phyloP scores from a whole-genome alignment of 1,140 invertebrate genomes.

The Triops longicaudatus region DNA sequence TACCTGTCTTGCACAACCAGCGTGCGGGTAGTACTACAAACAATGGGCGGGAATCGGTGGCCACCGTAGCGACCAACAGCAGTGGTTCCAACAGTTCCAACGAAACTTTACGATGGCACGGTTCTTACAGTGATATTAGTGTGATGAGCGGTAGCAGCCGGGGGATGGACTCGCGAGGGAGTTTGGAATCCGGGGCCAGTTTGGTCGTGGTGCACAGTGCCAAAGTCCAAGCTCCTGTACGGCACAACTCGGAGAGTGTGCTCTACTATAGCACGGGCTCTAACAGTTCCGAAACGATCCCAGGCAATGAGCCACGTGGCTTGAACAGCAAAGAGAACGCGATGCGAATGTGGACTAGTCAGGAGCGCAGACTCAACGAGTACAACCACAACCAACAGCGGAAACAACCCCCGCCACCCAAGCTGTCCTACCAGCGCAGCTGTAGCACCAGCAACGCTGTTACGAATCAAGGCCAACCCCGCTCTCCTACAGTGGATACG shows the following conservation, averaged over 20 bases:
- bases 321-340: conserved; percentile 25
- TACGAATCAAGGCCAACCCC: conserved; percentile 28
- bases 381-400: conserved; percentile 38
- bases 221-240: conserved; percentile 65
- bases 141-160: conserved; percentile 46
- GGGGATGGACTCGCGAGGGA: conserved; percentile 37
- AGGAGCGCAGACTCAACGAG: conserved; percentile 37
- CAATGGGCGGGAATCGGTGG: conserved; percentile 58
- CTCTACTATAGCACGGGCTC: conserved; percentile 45
- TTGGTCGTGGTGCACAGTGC: conserved; percentile 70
- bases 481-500: conserved; percentile 43
- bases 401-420: conserved; percentile 9
- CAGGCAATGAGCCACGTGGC: conserved; percentile 17
- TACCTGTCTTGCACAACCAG: not conserved
- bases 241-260: conserved; percentile 70
- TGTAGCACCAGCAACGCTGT: conserved; percentile 3
- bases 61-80: conserved; percentile 44
- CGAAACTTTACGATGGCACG: conserved; percentile 73
- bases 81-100: conserved; percentile 55
- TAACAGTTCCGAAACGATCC: not conserved
- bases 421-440: not conserved
- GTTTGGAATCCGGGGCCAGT: conserved; percentile 33
- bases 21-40: conserved; percentile 16
- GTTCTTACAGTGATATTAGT: conserved; percentile 65
- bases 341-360: conserved; percentile 34